phyloP scores from a whole-genome alignment of 2,888 invertebrate genomes.

The Meta bourneti region DNA sequence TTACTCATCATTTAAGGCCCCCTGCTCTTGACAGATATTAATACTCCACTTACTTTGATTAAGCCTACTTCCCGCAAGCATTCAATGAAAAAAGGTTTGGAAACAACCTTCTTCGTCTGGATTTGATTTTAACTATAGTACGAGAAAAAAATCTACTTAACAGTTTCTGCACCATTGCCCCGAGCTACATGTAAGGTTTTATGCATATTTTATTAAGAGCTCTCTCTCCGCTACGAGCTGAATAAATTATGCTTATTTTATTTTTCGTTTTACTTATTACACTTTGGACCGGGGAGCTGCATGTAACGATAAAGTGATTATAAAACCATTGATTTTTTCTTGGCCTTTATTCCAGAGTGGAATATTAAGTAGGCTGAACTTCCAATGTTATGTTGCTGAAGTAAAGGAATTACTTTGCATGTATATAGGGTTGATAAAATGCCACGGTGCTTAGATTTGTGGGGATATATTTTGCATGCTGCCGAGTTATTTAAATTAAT shows the following conservation, averaged over 20 bases:
- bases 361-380: neutral
- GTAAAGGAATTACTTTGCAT: neutral
- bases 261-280: slow-evolving; percentile 26
- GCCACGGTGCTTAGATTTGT: neutral
- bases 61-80: slow-evolving; percentile 30
- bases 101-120: slow-evolving; percentile 13
- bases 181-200: slow-evolving; percentile 30
- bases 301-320: slow-evolving; percentile 53
- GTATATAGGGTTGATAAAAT: neutral
- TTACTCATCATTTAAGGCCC: slow-evolving; percentile 20
- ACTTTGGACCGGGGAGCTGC: slow-evolving; percentile 4
- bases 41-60: slow-evolving; percentile 61
- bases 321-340: slow-evolving; percentile 55
- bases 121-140: slow-evolving; percentile 46
- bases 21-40: slow-evolving; percentile 59
- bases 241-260: slow-evolving; percentile 28
- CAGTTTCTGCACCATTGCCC: slow-evolving; percentile 56
- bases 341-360: neutral
- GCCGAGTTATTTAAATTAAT: neutral
- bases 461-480: neutral
- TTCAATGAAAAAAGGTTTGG: slow-evolving; percentile 13
- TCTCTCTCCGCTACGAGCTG: slow-evolving; percentile 2
- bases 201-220: slow-evolving; percentile 65
- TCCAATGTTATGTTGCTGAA: neutral
- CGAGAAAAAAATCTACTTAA: slow-evolving; percentile 41